A percentile compares a stretch with the other conserved stretches of the same genome.
These are phyloP conservation scores for Rhinogobio ventralis DNA, from an alignment of 2,797 vertebrate species.

Conservation along the genomic window DNA sequence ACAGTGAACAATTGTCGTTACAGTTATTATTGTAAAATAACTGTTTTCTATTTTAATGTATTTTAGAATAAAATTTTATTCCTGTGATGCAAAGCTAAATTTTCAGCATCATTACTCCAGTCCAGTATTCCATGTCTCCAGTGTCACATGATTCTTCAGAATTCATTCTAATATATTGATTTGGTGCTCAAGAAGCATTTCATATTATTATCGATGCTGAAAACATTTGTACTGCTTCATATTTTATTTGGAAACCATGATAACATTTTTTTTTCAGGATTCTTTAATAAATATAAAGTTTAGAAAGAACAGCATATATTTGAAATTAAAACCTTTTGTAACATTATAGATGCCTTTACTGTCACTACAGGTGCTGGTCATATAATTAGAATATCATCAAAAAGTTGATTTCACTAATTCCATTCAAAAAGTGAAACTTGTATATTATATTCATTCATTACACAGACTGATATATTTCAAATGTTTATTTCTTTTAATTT, in stretches of 20 bases:
- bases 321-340: too few species aligned
- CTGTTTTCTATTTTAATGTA: too few species aligned
- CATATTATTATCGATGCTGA: not conserved
- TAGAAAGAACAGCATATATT: too few species aligned
- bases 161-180: not conserved
- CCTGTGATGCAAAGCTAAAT: not conserved
- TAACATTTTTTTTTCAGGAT: not conserved
- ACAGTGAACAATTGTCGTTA: not conserved
- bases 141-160: not conserved
- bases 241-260: not conserved
- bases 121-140: not conserved
- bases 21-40: too few species aligned
- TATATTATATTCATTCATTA: too few species aligned
- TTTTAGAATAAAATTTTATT: too few species aligned
- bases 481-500: too few species aligned
- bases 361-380: too few species aligned
- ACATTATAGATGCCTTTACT: not conserved
- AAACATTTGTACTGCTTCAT: not conserved
- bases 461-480: too few species aligned
- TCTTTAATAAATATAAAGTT: not conserved
- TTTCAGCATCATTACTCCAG: not conserved
- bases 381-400: too few species aligned
- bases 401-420: too few species aligned
- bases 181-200: not conserved
- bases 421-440: too few species aligned